A percentile compares a stretch with the other conserved stretches of the same genome.
These are phyloP conservation scores for Aricia artaxerxes DNA, from an alignment of 2,888 invertebrate genomes.

Conservation along the genomic window DNA sequence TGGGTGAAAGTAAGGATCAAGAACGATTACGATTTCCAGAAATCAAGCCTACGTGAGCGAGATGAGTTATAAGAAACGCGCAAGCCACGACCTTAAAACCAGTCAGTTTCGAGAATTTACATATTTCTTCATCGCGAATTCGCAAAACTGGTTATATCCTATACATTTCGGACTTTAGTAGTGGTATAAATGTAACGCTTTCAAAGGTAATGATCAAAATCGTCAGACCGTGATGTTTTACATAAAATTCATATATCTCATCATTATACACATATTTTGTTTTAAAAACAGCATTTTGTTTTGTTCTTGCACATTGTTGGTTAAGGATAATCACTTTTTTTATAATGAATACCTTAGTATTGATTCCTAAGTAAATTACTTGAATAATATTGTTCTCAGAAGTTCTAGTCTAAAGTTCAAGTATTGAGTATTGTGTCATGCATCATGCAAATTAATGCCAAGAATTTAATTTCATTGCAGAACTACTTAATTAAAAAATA, in stretches of 20 bases:
- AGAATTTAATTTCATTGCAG: background rate
- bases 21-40: background rate
- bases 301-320: background rate
- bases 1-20: conserved; percentile 7
- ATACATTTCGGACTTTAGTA: conserved; percentile 16
- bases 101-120: conserved; percentile 14
- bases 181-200: conserved; percentile 9
- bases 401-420: background rate
- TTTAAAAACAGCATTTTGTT: background rate
- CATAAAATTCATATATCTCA: conserved; percentile 6
- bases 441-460: background rate
- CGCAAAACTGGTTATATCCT: conserved; percentile 19
- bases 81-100: conserved; percentile 19
- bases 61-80: conserved; percentile 12
- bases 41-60: background rate
- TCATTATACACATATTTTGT: background rate
- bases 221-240: background rate
- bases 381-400: background rate
- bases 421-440: background rate
- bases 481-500: background rate
- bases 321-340: background rate
- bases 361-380: background rate
- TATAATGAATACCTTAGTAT: background rate
- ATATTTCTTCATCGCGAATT: conserved; percentile 26
- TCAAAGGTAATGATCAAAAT: background rate